phyloP scores from a whole-genome alignment of 2,888 invertebrate genomes.

The Drosophila hamatofila region DNA sequence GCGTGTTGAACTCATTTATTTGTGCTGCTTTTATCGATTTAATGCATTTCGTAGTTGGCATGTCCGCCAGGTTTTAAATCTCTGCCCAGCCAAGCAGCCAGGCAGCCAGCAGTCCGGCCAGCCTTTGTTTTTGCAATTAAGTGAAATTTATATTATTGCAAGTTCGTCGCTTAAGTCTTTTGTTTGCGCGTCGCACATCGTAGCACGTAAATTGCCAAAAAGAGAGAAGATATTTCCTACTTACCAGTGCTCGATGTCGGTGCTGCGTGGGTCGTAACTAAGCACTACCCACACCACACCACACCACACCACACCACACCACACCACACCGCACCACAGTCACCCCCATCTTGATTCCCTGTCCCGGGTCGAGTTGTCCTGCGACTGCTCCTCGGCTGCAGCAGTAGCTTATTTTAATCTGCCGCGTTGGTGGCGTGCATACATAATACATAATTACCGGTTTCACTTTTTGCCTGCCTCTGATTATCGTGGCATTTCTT shows the following conservation, averaged over 20 bases:
- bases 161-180: slow-evolving; percentile 78
- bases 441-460: slow-evolving; percentile 81
- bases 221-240: slow-evolving; percentile 65
- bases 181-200: slow-evolving; percentile 68
- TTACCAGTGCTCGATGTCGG: slow-evolving; percentile 42
- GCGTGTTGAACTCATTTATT: slow-evolving; percentile 78
- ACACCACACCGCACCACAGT: no score
- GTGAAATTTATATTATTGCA: slow-evolving; percentile 79
- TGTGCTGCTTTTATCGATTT: slow-evolving; percentile 70
- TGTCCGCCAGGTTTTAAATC: slow-evolving; percentile 45
- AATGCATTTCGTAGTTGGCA: slow-evolving; percentile 68
- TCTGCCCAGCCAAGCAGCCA: slow-evolving; percentile 7
- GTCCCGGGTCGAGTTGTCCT: slow-evolving; percentile 55
- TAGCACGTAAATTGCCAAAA: slow-evolving; percentile 73
- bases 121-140: slow-evolving; percentile 70
- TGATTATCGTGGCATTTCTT: slow-evolving; percentile 77
- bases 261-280: slow-evolving; percentile 64
- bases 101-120: slow-evolving; percentile 12
- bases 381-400: slow-evolving; percentile 13
- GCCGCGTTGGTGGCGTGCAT: slow-evolving; percentile 77
- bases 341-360: slow-evolving; percentile 4
- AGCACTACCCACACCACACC: slow-evolving; percentile 17
- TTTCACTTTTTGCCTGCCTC: slow-evolving; percentile 75
- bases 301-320: no score
- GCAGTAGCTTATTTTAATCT: slow-evolving; percentile 72